Evolutionary conservation across 2,113 vertebrate genomes (phyloP).

Genomic region (Hippocampus abdominalis): DNA sequence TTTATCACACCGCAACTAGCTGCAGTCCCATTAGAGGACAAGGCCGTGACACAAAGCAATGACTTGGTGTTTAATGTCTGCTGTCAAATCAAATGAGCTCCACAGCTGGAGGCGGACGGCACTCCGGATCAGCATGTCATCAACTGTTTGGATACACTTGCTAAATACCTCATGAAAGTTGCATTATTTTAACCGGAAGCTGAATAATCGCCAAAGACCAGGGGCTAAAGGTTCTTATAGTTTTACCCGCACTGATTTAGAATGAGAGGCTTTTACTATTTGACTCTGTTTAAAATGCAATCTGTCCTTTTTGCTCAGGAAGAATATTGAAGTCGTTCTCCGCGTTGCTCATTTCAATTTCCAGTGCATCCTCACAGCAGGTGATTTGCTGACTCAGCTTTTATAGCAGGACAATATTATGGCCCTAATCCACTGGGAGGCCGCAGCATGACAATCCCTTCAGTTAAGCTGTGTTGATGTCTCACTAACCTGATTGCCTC

Average conservation of each 20-base stretch:
- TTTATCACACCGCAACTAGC: conserved; percentile 98
- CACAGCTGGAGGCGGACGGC: conserved; percentile 63
- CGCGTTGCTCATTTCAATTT: conserved; percentile 56
- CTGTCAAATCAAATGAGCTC: conserved; percentile 64
- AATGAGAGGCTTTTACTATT: conserved; percentile 25
- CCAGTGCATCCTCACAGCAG: conserved; percentile 44
- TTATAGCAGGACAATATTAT: conserved; percentile 39
- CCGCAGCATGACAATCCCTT: conserved; percentile 31
- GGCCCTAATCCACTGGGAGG: conserved; percentile 47
- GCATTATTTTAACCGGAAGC: conserved; percentile 42
- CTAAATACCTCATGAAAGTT: conserved; percentile 52
- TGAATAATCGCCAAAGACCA: conserved; percentile 33
- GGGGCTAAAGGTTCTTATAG: conserved; percentile 9
- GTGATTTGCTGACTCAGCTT: conserved; percentile 52
- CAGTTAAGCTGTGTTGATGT: conserved; percentile 14
- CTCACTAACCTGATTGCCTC: conserved; percentile 19
- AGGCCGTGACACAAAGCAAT: conserved; percentile 92
- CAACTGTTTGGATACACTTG: conserved; percentile 43
- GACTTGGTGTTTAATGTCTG: conserved; percentile 87
- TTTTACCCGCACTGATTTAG: conserved; percentile 19
- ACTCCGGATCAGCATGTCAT: conserved; percentile 57
- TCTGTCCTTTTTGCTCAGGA: conserved; percentile 25
- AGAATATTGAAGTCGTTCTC: conserved; percentile 27
- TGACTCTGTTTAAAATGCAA: conserved; percentile 28
- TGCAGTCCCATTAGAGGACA: conserved; percentile 94